Evolutionary conservation across 2,113 vertebrate species (phyloP).

Genomic region (Prionailurus viverrinus): DNA sequence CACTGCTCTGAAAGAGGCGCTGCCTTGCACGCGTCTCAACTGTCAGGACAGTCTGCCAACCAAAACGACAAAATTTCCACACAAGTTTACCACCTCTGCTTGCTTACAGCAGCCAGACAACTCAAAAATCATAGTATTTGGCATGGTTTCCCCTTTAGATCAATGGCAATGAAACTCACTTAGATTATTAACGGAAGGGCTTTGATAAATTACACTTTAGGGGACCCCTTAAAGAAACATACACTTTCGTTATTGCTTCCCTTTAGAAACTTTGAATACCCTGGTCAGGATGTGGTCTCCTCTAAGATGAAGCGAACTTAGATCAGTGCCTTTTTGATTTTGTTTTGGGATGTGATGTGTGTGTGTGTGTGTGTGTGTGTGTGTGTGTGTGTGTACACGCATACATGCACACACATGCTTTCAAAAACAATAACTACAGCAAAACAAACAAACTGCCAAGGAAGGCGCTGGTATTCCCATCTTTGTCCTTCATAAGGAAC

Average conservation of each 20-base stretch:
- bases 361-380: not conserved
- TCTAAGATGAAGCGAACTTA: not conserved
- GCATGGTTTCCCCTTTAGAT: not conserved
- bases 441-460: not conserved
- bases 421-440: not conserved
- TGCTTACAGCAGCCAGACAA: not conserved
- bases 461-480: not conserved
- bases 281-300: not conserved
- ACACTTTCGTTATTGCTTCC: not conserved
- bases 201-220: not conserved
- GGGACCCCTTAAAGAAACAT: conserved; percentile 13
- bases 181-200: not conserved
- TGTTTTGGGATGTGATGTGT: not conserved
- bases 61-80: conserved; percentile 26
- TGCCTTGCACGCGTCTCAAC: not conserved
- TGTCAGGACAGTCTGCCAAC: not conserved
- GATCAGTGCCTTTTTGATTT: not conserved
- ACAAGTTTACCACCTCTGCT: conserved; percentile 28
- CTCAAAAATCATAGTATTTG: not conserved
- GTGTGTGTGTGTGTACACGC: too few species aligned
- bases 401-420: not conserved
- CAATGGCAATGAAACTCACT: not conserved
- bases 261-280: not conserved
- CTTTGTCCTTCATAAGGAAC: not conserved
- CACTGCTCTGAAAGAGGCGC: not conserved